Base-by-base conservation (phyloP, 2,888 invertebrate species). In the Isoperla grammatica region DNA sequence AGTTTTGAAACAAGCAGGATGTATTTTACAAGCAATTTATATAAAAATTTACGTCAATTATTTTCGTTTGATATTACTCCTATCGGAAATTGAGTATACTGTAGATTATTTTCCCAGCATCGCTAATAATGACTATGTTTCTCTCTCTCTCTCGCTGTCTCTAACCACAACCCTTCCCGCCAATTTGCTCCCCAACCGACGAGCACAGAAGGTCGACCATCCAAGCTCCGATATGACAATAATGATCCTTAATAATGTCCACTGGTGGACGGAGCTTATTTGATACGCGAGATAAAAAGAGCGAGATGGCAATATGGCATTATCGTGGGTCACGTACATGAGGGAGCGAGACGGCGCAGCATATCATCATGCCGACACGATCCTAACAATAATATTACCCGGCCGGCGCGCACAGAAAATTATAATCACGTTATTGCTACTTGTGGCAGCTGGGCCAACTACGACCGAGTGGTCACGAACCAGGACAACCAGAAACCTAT, bases 221-320 rank as follows among this genome's bases (percentile, higher is more conserved):
- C 29, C 48, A 40, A 45, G 61, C 60, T 60, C 42, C 60, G 45
- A 62, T 55, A 62, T 57, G 62, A 62, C 62, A 62, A 62, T 62
- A 62, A 62, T 62, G 62, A 62, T 60, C 55, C 62, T 60, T 62
- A 62, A 62, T 62, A 60, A 62, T 62, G 62, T 62, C 62, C 61
- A 59, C 59, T 56, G 35, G 35, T 15, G 19, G n/a, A 19, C 19
- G 59, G 11, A 35, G 54, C 59, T 15, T 39, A 15, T 53, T 53
- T 39, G 39, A 39, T 53, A 39, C 39, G 53, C 53, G 53, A 53
- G 37, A 53, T 53, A 53, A 53, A 53, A 19, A 39, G 39, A 53
- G 39, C 37, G 43, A 48, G 49, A 20, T 20, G 40, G 22, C 49
- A 49, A 40, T 58, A 53, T 37, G 39, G 53, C 15, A 53, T 53